A percentile compares a stretch with the other conserved stretches of the same genome.
Conservation (phyloP, 2,888 invertebrate genomes). For the Synergus umbraculus region DNA sequence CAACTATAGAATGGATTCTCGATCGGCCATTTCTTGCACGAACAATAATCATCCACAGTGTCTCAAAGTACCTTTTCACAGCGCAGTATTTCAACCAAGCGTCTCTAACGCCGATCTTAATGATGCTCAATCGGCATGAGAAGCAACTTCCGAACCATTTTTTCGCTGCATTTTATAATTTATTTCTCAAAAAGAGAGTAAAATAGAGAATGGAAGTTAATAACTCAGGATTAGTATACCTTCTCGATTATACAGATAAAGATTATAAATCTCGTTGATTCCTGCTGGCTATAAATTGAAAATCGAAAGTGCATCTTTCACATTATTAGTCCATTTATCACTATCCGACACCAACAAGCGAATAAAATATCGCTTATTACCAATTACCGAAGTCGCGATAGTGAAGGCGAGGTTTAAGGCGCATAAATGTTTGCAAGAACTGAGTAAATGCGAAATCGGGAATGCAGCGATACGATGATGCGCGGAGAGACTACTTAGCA, state of each 20-base stretch:
- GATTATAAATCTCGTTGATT: slow-evolving; percentile 10
- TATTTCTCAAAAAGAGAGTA: neutral
- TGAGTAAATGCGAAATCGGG: slow-evolving; percentile 31
- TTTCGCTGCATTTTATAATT: neutral
- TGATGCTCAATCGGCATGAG: slow-evolving; percentile 54
- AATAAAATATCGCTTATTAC: slow-evolving; percentile 38
- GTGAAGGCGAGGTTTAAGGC: slow-evolving; percentile 35
- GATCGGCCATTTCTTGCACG: slow-evolving; percentile 49
- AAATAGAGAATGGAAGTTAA: neutral
- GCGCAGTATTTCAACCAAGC: slow-evolving; percentile 60
- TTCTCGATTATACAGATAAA: slow-evolving; percentile 7
- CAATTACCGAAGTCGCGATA: slow-evolving; percentile 35
- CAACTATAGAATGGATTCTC: slow-evolving; percentile 39
- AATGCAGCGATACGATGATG: slow-evolving; percentile 5
- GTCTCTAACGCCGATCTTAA: slow-evolving; percentile 51
- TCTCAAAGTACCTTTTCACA: slow-evolving; percentile 64
- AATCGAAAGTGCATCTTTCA: slow-evolving; percentile 39
- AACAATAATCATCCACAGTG: slow-evolving; percentile 62
- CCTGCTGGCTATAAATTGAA: slow-evolving; percentile 23
- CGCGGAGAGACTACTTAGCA: neutral
- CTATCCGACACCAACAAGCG: slow-evolving; percentile 21
- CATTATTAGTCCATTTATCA: slow-evolving; percentile 36
- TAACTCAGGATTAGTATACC: slow-evolving; percentile 40
- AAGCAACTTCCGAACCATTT: slow-evolving; percentile 40
- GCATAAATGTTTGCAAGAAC: slow-evolving; percentile 25